These are phyloP conservation scores for Bactericera cockerelli DNA, from an alignment of 1,140 invertebrate genomes.

Conservation along the genomic window DNA sequence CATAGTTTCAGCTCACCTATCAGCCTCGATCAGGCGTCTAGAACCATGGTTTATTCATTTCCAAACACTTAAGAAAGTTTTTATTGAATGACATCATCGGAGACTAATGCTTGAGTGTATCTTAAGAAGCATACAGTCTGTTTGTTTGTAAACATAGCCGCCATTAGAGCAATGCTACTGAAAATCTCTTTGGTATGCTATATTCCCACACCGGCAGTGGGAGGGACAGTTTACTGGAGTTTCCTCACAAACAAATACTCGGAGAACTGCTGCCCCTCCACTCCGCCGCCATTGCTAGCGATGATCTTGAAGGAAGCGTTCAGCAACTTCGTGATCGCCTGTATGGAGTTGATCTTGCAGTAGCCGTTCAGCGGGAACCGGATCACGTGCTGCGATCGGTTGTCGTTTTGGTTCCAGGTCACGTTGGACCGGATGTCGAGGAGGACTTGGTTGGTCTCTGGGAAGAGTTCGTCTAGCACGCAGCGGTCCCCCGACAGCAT, in stretches of 20 bases:
- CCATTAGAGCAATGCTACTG: too few relatives aligned
- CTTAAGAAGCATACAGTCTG: too few relatives aligned
- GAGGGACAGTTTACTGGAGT: slow-evolving; percentile 1
- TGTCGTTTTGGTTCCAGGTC: slow-evolving; percentile 70
- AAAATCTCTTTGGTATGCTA: too few relatives aligned
- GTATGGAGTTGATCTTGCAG: slow-evolving; percentile 80
- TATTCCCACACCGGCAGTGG: neutral
- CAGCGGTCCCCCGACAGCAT: slow-evolving; percentile 66
- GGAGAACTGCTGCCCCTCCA: slow-evolving; percentile 82
- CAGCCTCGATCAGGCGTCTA: too few relatives aligned
- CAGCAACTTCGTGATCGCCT: slow-evolving; percentile 73
- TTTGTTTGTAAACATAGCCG: too few relatives aligned
- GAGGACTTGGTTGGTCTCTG: slow-evolving; percentile 69
- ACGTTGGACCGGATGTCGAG: slow-evolving; percentile 65
- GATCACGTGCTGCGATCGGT: slow-evolving; percentile 53
- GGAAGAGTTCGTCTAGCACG: slow-evolving; percentile 70
- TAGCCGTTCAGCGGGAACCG: slow-evolving; percentile 83
- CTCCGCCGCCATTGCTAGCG: slow-evolving; percentile 72
- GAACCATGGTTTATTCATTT: too few relatives aligned
- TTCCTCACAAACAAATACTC: slow-evolving; percentile 70
- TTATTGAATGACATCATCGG: too few relatives aligned
- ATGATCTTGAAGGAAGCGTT: slow-evolving; percentile 66
- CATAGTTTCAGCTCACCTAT: too few relatives aligned
- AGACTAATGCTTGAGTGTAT: too few relatives aligned
- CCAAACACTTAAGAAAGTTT: too few relatives aligned